Conservation (phyloP, 2,113 vertebrate species). For the Myiozetetes cayanensis region DNA sequence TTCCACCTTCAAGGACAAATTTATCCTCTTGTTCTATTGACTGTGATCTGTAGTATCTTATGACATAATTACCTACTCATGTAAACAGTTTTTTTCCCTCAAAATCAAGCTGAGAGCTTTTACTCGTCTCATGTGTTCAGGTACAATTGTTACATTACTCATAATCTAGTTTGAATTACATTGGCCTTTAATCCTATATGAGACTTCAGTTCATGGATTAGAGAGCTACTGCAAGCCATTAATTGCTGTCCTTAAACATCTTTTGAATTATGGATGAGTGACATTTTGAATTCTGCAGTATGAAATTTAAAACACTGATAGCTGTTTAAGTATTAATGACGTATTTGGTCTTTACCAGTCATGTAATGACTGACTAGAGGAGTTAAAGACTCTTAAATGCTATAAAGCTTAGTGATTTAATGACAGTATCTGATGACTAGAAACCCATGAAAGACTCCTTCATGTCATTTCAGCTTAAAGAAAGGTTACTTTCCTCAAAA, state of each 20-base stretch:
- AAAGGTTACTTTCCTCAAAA: not conserved
- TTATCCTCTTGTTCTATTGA: not conserved
- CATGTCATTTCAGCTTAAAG: not conserved
- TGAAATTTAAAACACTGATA: slow-evolving; percentile 61
- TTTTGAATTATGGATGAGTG: slow-evolving; percentile 74
- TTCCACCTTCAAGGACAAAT: not conserved
- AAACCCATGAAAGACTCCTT: not conserved
- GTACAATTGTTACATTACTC: slow-evolving; percentile 20
- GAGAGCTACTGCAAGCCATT: slow-evolving; percentile 14
- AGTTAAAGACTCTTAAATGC: slow-evolving; percentile 15
- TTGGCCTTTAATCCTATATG: slow-evolving; percentile 28
- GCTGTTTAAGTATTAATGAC: slow-evolving; percentile 65
- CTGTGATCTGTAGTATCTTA: not conserved
- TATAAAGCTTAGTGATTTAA: not conserved
- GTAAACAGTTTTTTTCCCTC: not conserved
- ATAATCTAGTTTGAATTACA: slow-evolving; percentile 63
- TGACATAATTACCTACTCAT: not conserved
- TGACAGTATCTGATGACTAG: not conserved
- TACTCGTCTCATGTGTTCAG: not conserved
- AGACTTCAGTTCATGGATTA: slow-evolving; percentile 45
- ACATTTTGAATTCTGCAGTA: slow-evolving; percentile 66
- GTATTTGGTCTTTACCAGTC: slow-evolving; percentile 53
- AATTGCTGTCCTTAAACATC: slow-evolving; percentile 60
- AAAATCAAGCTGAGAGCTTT: not conserved
- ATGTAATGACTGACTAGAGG: slow-evolving; percentile 39